Evolutionary conservation across 2,888 invertebrate genomes (phyloP), one percentile per base, ranked within the genome.

Genomic region (Lycocerus yunnanus): DNA sequence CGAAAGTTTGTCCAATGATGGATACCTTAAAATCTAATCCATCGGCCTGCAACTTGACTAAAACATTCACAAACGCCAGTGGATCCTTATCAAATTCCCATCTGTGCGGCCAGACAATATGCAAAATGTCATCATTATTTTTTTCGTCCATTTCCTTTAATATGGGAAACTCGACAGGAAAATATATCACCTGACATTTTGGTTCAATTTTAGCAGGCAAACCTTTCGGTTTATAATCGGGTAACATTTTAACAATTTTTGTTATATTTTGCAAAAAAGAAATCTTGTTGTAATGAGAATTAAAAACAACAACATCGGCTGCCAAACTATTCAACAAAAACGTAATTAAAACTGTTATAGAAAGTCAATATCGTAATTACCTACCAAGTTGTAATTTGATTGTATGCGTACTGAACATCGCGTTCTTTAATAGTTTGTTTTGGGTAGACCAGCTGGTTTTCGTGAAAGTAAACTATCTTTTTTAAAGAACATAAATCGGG

Each of bases 31-130:
- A 94, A 71, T 89, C 85, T 11, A 88, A 83, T 16, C 89, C 88
- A 11, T 89, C 86, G 63, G 89, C 88, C 68, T 88, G 87, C 20
- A 92, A 83, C 73, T 86, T 86, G 73, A 87, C 83, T 5, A 92
- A 80, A 1, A 90, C 88, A 43, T 89, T 85, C 74, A 93, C 91
- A 80, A 94, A 90, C 14, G 89, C 84, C 63, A 91, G 90, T 0
- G 94, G 94, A 83, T 92, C 91, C 86, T 93, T 94, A 83, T 94
- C 94, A 84, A 93, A 93, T 84, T 94, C 94, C 93, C 94, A 94
- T 81, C 94, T 88, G 85, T 94, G 94, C 0, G 93, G 92, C 94
- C 94, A 94, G 6, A 93, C 89, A 72, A 94, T 89, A 81, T 91
- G 91, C 63, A 93, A 80, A 2, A 72, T 60, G 8, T 15, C 8